Conservation (phyloP, 2,888 invertebrate species). For the Phalera bucephala region DNA sequence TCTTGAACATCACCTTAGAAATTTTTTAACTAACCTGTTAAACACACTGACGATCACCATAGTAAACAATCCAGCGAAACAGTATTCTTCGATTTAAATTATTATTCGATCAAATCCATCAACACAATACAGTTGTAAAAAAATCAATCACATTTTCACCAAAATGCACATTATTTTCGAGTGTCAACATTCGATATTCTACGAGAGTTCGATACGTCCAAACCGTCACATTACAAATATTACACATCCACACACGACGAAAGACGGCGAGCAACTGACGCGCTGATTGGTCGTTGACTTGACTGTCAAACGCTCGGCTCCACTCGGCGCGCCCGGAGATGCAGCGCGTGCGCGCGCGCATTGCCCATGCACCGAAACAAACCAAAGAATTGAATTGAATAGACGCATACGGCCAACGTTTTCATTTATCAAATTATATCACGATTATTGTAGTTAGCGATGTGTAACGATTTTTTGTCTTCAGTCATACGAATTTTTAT, state of each 20-base stretch:
- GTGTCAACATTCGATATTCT: slow-evolving; percentile 41
- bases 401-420: slow-evolving; percentile 18
- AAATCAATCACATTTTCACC: slow-evolving; percentile 65
- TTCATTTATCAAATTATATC: slow-evolving; percentile 17
- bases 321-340: slow-evolving; percentile 40
- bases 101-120: slow-evolving; percentile 45
- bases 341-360: slow-evolving; percentile 61
- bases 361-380: slow-evolving; percentile 39
- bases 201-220: slow-evolving; percentile 42
- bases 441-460: slow-evolving; percentile 23
- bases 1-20: background rate
- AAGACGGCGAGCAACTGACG: slow-evolving; percentile 56
- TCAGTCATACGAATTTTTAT: background rate
- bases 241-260: slow-evolving; percentile 44
- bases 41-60: slow-evolving; percentile 81
- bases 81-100: slow-evolving; percentile 35
- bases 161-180: slow-evolving; percentile 61
- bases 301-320: slow-evolving; percentile 28
- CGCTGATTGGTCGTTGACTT: slow-evolving; percentile 49
- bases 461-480: slow-evolving; percentile 10
- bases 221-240: slow-evolving; percentile 45
- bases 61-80: slow-evolving; percentile 69
- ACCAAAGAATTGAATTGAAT: slow-evolving; percentile 29
- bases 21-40: slow-evolving; percentile 63
- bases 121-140: slow-evolving; percentile 45